These are phyloP conservation scores for Crypturellus tataupa DNA, from an alignment of 2,797 vertebrate genomes.

Conservation along the genomic window DNA sequence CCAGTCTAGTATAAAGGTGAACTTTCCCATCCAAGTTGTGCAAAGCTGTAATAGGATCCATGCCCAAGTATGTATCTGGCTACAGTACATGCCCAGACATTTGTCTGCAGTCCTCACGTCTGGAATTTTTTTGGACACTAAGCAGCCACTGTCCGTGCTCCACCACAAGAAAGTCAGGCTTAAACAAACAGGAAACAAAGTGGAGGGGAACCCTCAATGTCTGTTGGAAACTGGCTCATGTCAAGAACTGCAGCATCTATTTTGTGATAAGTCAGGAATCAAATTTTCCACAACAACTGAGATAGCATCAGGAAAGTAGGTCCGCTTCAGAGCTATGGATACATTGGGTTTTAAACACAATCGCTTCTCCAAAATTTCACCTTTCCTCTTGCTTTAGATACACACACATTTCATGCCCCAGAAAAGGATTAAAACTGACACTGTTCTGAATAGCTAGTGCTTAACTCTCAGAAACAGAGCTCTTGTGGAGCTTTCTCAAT, in stretches of 20 bases:
- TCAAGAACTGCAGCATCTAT: not conserved
- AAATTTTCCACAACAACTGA: constrained; percentile 14
- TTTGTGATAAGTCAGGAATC: not conserved
- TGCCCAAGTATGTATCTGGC: constrained; percentile 40
- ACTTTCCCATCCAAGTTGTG: constrained; percentile 17
- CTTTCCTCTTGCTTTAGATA: not conserved
- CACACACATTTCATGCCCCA: not conserved
- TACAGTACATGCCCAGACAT: constrained; percentile 54
- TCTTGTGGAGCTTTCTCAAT: not conserved
- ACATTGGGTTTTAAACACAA: not conserved
- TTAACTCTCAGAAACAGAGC: not conserved
- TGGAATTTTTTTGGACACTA: constrained; percentile 56
- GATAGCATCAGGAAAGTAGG: not conserved
- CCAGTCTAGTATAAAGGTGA: constrained; percentile 27
- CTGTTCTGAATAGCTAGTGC: not conserved
- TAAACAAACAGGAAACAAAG: constrained; percentile 43
- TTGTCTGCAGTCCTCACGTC: constrained; percentile 34
- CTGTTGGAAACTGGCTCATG: constrained; percentile 42
- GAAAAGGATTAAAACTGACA: not conserved
- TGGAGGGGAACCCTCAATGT: constrained; percentile 42
- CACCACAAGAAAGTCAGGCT: constrained; percentile 44
- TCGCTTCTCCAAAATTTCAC: not conserved
- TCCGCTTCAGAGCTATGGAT: not conserved
- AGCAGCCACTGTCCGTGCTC: constrained; percentile 30
- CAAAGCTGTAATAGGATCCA: constrained; percentile 60